Evolutionary conservation across 2,113 vertebrate species (phyloP).

Genomic region (Colaptes auratus): DNA sequence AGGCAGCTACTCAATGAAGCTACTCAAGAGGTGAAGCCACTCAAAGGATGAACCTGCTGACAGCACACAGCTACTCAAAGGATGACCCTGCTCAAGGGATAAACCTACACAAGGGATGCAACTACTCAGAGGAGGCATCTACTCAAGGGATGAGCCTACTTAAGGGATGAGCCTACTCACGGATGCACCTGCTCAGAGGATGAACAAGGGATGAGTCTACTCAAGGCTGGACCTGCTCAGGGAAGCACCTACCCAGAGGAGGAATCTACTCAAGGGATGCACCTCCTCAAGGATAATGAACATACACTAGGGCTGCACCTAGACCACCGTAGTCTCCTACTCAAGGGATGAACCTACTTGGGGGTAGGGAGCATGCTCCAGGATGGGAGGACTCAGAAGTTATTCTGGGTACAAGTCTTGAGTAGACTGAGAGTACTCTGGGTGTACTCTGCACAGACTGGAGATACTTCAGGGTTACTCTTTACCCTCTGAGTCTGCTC

Average conservation of each 20-base stretch:
- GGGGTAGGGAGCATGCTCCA: neutral
- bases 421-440: neutral
- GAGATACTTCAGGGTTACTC: too few species aligned
- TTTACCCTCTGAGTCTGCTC: neutral
- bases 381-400: neutral
- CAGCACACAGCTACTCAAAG: too few species aligned
- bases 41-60: too few species aligned
- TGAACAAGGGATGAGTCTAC: neutral
- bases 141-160: too few species aligned
- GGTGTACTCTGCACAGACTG: neutral
- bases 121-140: too few species aligned
- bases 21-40: too few species aligned
- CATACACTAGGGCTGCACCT: neutral
- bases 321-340: neutral
- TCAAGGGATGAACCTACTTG: neutral
- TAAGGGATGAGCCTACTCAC: too few species aligned
- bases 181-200: neutral
- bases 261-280: neutral
- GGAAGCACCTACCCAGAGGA: neutral
- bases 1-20: too few species aligned
- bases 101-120: too few species aligned
- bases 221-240: neutral
- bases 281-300: too few species aligned
- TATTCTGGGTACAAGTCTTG: neutral
- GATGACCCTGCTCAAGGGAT: too few species aligned